phyloP scores from a whole-genome alignment of 1,140 invertebrate genomes.

The Drosophila truncata region DNA sequence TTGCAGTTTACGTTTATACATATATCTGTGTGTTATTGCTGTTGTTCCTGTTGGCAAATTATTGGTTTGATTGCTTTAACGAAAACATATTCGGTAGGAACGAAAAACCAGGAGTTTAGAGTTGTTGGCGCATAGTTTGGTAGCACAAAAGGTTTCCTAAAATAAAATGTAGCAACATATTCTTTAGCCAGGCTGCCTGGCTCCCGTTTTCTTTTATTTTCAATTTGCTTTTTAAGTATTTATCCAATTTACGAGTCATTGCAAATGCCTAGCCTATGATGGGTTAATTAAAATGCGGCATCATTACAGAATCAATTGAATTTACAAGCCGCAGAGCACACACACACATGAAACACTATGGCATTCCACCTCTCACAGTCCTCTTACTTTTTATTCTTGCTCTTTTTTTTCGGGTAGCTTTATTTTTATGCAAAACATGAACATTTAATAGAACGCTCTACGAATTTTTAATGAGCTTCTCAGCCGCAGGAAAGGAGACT shows the following conservation, averaged over 20 bases:
- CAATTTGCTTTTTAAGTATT: constrained; percentile 8
- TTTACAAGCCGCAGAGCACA: constrained; percentile 28
- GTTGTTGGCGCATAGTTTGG: not conserved
- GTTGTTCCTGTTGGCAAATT: constrained; percentile 55
- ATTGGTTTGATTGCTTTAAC: constrained; percentile 45
- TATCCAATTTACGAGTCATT: constrained; percentile 13
- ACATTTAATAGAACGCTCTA: constrained; percentile 78
- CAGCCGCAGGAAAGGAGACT: constrained; percentile 6
- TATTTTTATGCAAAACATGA: constrained; percentile 83
- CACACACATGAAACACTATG: constrained; percentile 4
- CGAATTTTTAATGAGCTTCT: constrained; percentile 78
- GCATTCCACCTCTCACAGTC: constrained; percentile 6
- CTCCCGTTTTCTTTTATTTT: not conserved
- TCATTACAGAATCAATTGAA: constrained; percentile 42
- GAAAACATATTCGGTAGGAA: constrained; percentile 1
- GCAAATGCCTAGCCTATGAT: not conserved
- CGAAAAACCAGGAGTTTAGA: not conserved
- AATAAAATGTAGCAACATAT: not conserved
- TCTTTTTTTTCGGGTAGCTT: constrained; percentile 44
- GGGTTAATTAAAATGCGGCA: constrained; percentile 39
- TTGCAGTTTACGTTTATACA: constrained; percentile 58
- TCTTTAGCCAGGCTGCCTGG: too few species aligned
- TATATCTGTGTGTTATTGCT: constrained; percentile 26
- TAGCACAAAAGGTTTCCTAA: not conserved
- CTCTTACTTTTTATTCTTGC: constrained; percentile 49